Base-by-base conservation (phyloP, 1,140 invertebrate species). In the Drosophila mayri region DNA sequence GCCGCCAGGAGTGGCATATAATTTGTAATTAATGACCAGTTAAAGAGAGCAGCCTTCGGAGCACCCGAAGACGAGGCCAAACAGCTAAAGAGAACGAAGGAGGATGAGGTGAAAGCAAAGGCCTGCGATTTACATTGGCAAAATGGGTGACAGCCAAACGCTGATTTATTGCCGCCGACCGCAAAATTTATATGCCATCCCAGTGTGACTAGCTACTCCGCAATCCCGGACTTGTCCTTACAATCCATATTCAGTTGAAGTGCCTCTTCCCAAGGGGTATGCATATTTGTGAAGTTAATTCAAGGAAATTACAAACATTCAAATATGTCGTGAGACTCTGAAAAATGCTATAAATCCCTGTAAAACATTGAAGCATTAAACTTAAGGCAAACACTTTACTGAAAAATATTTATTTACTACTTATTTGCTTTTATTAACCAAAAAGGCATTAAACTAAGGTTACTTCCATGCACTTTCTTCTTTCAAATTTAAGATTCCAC, bases 1-100 rank as follows among this genome's bases (percentile, higher is more conserved):
- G 60, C 37, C 71, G 47, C 41, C 76, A 65, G 57, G 68, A 73
- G 80, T 75, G 76, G 80, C 84, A 87, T 83, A 88, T 88, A 88
- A 87, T 88, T 88, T 85, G 85, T 88, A 88, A 88, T 88, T 88
- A 88, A 88, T 88, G 85, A 90, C 85, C 77, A 90, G 85, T 90
- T 90, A 88, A 88, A 85, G 82, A 79, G 80, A 57, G 61, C 59
- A 78, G 66, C 44, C 66, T 60, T 78, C 55, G 58, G 40, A 57
- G 37, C 52, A 25, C 12, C 47, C 32, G 20, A 60, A 58, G 38
- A 41, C 67, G 16, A 20, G 22, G 22, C n/a, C 37, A 63, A 54
- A 37, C 32, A 22, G 50, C 16, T 18, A 7, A 14, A 28, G 18
- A 7, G 35, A 25, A 7, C 22, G 41, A 12, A 12, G 37, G 8